phyloP scores from a whole-genome alignment of 1,140 invertebrate genomes.

The Drusus annulatus region DNA sequence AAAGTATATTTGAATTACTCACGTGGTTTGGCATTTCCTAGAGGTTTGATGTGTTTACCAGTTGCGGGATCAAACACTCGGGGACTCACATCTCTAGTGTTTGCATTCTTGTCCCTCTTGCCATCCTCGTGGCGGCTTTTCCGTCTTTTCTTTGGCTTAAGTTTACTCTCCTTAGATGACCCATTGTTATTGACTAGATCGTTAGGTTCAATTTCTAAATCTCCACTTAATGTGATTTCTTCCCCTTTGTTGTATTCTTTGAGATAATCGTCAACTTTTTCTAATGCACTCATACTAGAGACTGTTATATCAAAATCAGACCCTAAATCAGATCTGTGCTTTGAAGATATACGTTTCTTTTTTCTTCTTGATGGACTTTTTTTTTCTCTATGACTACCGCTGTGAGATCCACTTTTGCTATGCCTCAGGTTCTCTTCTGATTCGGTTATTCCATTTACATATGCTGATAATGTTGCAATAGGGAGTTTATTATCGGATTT shows the following conservation, averaged over 20 bases:
- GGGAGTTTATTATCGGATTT: constrained; percentile 69
- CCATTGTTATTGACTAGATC: constrained; percentile 70
- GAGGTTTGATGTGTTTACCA: constrained; percentile 53
- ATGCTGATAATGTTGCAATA: constrained; percentile 66
- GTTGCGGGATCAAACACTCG: constrained; percentile 66
- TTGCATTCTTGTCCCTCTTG: constrained; percentile 63
- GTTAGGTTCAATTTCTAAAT: constrained; percentile 69
- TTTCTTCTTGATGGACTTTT: constrained; percentile 69
- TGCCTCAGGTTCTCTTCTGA: constrained; percentile 66
- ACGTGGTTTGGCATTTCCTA: constrained; percentile 49
- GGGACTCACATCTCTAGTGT: constrained; percentile 67
- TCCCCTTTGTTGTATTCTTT: constrained; percentile 71
- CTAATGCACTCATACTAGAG: constrained; percentile 70
- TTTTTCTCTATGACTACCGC: constrained; percentile 68
- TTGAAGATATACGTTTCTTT: constrained; percentile 70
- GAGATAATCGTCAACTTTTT: constrained; percentile 70
- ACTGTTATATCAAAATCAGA: constrained; percentile 71
- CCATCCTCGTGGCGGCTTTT: constrained; percentile 65
- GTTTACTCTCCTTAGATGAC: constrained; percentile 63
- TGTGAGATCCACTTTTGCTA: constrained; percentile 65
- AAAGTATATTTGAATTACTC: neutral
- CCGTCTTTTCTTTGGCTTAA: constrained; percentile 66
- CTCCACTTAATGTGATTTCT: constrained; percentile 69
- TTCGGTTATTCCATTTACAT: constrained; percentile 69
- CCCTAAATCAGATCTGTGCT: constrained; percentile 66